Conservation (phyloP, 2,113 vertebrate species). For the Austrofundulus limnaeus region DNA sequence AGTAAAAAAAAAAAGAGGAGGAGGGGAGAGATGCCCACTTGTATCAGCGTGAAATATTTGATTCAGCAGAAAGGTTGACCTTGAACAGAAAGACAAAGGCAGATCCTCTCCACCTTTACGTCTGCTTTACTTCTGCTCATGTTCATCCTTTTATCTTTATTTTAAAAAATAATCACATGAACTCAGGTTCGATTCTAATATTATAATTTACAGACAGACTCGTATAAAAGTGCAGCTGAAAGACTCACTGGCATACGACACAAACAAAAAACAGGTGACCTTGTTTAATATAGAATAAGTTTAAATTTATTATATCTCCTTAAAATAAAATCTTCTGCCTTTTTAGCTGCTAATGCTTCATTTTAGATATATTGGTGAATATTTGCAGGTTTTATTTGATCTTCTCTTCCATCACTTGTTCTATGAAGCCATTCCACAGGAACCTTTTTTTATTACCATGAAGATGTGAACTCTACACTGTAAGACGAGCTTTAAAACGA, state of each 20-base stretch:
- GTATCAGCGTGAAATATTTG: constrained; percentile 65
- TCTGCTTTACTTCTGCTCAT: constrained; percentile 15
- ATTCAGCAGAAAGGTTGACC: constrained; percentile 80
- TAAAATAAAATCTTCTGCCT: background rate
- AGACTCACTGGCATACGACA: too few relatives aligned
- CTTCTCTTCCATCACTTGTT: background rate
- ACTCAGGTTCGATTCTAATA: constrained; percentile 4
- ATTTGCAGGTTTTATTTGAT: too few relatives aligned
- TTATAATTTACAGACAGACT: background rate
- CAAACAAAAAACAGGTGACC: too few relatives aligned
- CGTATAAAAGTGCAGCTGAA: background rate
- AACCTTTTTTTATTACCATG: constrained; percentile 1
- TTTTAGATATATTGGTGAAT: background rate
- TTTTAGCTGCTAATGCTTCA: too few relatives aligned
- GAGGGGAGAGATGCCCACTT: constrained; percentile 48
- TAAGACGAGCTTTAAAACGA: too few relatives aligned
- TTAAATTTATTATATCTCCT: fast-evolving
- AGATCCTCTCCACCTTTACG: background rate
- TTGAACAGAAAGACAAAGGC: constrained; percentile 71
- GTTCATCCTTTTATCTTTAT: background rate
- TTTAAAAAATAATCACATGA: constrained; percentile 14
- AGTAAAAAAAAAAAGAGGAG: constrained; percentile 34
- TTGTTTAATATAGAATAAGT: too few relatives aligned
- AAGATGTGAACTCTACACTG: too few relatives aligned
- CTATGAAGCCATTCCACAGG: background rate